Evolutionary conservation across 2,888 invertebrate genomes (phyloP).

Genomic region (Lepidochrysops patricia): DNA sequence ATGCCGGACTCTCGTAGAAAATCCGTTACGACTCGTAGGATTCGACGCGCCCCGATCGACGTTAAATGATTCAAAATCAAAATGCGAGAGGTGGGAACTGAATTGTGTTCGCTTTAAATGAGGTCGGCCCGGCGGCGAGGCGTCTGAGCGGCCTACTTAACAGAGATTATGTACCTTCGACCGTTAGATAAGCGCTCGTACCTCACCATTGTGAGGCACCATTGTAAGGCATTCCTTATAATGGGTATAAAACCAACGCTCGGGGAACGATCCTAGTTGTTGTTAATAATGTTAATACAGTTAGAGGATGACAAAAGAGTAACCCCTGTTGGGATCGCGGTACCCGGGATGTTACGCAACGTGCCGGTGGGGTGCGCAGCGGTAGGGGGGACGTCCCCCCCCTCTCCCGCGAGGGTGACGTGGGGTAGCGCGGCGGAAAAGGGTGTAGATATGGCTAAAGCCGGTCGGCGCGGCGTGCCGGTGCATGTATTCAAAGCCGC

Average conservation of each 20-base stretch:
- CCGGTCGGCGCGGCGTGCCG: slow-evolving; percentile 17
- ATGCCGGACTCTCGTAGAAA: not conserved
- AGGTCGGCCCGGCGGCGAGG: too few relatives aligned
- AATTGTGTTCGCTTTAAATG: too few relatives aligned
- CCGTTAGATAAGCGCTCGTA: slow-evolving; percentile 25
- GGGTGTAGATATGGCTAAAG: slow-evolving; percentile 21
- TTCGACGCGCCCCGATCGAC: too few relatives aligned
- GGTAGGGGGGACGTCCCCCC: not conserved
- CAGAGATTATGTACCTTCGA: slow-evolving; percentile 20
- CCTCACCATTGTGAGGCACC: too few relatives aligned
- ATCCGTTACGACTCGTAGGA: too few relatives aligned
- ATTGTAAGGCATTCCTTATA: too few relatives aligned
- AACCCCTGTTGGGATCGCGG: slow-evolving; percentile 27
- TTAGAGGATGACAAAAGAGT: slow-evolving; percentile 25
- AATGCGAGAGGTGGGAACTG: too few relatives aligned
- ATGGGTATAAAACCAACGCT: slow-evolving; percentile 21
- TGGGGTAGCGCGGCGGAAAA: slow-evolving; percentile 19
- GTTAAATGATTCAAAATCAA: too few relatives aligned
- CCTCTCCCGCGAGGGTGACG: slow-evolving; percentile 14
- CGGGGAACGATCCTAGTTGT: slow-evolving; percentile 24
- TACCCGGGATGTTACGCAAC: slow-evolving; percentile 27
- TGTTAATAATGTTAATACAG: slow-evolving; percentile 24
- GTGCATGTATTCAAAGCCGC: slow-evolving; percentile 21
- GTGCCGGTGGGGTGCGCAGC: slow-evolving; percentile 15
- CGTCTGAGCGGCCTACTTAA: slow-evolving; percentile 12